Evolutionary conservation across 2,113 vertebrate genomes (phyloP).

Genomic region (Thinocorus orbignyianus): DNA sequence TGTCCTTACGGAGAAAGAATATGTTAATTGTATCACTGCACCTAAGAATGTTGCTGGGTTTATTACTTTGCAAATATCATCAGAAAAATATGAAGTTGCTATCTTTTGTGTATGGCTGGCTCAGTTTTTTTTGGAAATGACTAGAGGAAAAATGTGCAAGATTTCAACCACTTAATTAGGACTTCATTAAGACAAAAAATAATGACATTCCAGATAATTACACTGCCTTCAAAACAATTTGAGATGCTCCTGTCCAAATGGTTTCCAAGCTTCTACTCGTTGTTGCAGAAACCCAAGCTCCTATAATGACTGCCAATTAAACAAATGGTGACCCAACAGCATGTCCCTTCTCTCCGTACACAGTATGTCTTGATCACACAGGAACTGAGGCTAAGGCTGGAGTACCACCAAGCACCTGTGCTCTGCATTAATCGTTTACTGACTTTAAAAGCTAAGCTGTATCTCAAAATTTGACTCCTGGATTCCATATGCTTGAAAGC

Average conservation of each 20-base stretch:
- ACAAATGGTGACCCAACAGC: background rate
- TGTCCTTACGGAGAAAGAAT: background rate
- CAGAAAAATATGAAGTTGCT: background rate
- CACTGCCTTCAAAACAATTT: background rate
- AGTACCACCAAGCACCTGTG: background rate
- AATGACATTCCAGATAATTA: background rate
- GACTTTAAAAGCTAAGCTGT: background rate
- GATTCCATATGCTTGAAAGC: background rate
- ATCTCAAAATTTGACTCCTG: background rate
- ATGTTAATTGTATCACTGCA: background rate
- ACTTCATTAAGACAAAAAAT: background rate
- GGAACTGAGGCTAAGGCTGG: background rate
- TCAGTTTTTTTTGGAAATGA: background rate
- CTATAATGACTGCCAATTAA: background rate
- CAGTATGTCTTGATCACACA: background rate
- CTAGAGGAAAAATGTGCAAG: background rate
- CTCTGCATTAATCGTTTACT: background rate
- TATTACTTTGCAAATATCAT: conserved; percentile 10
- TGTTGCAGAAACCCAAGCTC: background rate
- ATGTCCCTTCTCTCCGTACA: background rate
- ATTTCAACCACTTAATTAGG: background rate
- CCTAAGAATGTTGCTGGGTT: background rate
- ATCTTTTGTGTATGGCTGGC: background rate
- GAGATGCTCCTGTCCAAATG: background rate
- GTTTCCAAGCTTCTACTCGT: background rate